Evolutionary conservation across 2,888 invertebrate genomes (phyloP), one percentile per base, ranked within the genome.

Genomic region (Masnerella sp.): DNA sequence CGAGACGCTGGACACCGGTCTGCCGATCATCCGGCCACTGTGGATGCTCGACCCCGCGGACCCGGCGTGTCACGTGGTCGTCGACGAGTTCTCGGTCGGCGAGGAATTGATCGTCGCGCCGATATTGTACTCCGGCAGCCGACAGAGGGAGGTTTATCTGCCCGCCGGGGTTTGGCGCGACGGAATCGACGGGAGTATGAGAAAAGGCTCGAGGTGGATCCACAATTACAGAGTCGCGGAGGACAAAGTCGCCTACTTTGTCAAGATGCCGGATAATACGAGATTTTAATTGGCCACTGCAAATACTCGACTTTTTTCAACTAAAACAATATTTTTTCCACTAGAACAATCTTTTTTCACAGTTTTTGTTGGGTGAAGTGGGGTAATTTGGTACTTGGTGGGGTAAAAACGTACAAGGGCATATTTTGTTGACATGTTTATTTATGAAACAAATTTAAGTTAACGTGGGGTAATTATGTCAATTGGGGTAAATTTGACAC

Each of bases 91-190:
- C 86, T 93, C 95, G 0, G 91, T 98, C 0, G 97, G 97, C 0
- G 95, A 95, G 78, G 95, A 96, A 84, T 89, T 97, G 0, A 94
- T 97, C 25, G 96, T 97, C 0, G 97, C 97, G 0, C 97, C 97
- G 0, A 91, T 97, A 47, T 85, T 97, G 25, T 89, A 92, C 52
- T 90, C 91, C 0, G 93, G 93, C 0, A 90, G 91, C 34, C 91
- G 92, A 20, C 91, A 92, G 76, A 89, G 94, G 74, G 96, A 94
- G 89, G 94, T 98, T 64, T 97, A 97, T 84, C 89, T 96, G 20
- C 97, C 97, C 0, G 93, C 93, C 18, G 98, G 97, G 0, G 93
- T 96, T 0, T 98, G 98, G 98, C 94, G 93, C 82, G 96, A 97
- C 83, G 96, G 96, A 9, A 94, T 96, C 78, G 95, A 96, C 84